Base-by-base conservation (phyloP, 1,140 invertebrate genomes). In the Nasonia vitripennis region DNA sequence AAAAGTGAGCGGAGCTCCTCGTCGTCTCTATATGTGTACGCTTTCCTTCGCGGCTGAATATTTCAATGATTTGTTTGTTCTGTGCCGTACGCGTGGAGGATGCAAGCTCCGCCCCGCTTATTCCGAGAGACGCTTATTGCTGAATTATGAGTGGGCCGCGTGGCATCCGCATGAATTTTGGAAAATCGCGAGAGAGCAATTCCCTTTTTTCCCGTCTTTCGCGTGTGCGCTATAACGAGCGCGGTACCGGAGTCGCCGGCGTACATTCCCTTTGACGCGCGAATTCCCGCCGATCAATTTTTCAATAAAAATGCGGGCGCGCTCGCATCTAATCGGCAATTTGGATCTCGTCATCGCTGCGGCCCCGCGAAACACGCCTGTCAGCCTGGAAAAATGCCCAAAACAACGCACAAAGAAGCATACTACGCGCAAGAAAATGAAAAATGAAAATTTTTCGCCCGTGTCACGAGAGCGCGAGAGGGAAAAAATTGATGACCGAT, bases 401-500 rank as follows among this genome's bases (percentile, higher is more conserved):
- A 41, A 20, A 62, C 17, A 41, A 41, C 45, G 37, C 74, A 11
- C 6, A 75, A 20, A 48, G 41, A 45, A 75, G 74, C 34, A 48
- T 1, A 2, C 2, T 23, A 23, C 1, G 62, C 67, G n/a, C 67
- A 27, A 70, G 45, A 11, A 48, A 48, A 77, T 79, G 78, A 79
- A 79, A 79, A 79, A 79, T 79, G 55, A 79, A 67, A 79, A 79
- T 67, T 62, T 78, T 27, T 78, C 27, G 9, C 23, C 23, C 14
- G 41, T 55, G 41, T 48, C 75, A 78, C 75, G 11, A 11, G 27
- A 10, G 27, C 0, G 23, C 27, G 68, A 71, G 68, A 31, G 68
- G n/a, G n/a, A 62, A 78, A 78, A 79, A 79, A 62, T 79, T 79
- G 78, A 79, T 67, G 55, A 79, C 27, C 55, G 48, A 79, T 79